Evolutionary conservation across 30 jellyfish, hydroid and myxozoan species (phyloP), one percentile per base, ranked within the genome.

Genomic region (Pseudorhiza aurosa): DNA sequence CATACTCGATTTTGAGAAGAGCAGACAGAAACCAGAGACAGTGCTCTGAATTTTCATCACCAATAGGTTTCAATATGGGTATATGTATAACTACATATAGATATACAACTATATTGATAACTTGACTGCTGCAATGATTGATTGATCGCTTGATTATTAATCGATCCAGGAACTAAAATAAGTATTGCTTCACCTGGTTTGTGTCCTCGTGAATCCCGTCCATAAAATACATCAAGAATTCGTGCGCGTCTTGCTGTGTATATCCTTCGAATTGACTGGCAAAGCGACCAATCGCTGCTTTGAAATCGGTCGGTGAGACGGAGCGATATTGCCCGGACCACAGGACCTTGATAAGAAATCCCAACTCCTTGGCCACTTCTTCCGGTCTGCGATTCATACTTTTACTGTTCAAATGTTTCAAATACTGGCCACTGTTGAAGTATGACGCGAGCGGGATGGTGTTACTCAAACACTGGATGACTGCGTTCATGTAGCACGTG

Each of bases 261-360:
- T 77, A 37, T 0, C 95, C 94, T 8, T 83, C 76, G 51, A 92
- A 92, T 33, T 86, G 94, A 25, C 89, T 33, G 36, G 96, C 85
- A 64, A 92, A 77, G 25, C 87, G 58, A 29, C 98, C 98, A 49
- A 92, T 37, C 27, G 94, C 96, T 0, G 55, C 40, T 65, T 84
- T 85, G 91, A 92, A 92, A 74, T 92, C 98, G 36, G 43, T 14
- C 2, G 98, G 98, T 8, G 98, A 92, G 19, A 85, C 95, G 36
- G 98, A 92, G 65, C 98, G 96, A 56, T 92, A 92, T 64, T 85
- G 95, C 15, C 98, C 98, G 74, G 96, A 79, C 88, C 96, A 78
- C 30, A 92, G 83, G 44, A 92, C 98, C 49, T 72, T 86, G 72
- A 92, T 19, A 15, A 92, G 85, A 60, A 92, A 92, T n/a, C 94